Conservation (phyloP, 2,888 invertebrate species). For the Sepioteuthis lessoniana region DNA sequence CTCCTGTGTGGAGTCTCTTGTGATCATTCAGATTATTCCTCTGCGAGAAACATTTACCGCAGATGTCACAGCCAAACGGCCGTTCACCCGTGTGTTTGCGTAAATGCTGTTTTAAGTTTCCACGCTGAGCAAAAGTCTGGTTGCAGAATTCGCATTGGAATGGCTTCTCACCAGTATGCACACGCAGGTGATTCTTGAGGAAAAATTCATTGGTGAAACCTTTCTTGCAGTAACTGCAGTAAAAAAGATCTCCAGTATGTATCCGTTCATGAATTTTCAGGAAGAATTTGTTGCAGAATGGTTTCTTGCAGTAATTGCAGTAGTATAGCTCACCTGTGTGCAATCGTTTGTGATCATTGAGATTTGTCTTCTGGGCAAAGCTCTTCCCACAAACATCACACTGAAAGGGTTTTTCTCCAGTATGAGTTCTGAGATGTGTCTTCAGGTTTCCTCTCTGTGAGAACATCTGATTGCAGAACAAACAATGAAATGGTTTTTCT, state of each 20-base stretch:
- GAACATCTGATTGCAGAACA: conserved; percentile 6
- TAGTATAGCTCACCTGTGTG: conserved; percentile 44
- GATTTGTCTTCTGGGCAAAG: conserved; percentile 43
- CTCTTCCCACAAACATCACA: conserved; percentile 44
- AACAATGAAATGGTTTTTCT: conserved; percentile 38
- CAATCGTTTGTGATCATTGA: conserved; percentile 35
- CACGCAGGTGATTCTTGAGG: conserved; percentile 43
- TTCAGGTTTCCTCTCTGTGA: conserved; percentile 13
- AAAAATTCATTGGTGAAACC: conserved; percentile 41
- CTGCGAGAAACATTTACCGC: conserved; percentile 44
- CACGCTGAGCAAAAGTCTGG: conserved; percentile 44
- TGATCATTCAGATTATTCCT: conserved; percentile 42
- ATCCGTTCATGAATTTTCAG: conserved; percentile 41
- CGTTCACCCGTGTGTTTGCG: conserved; percentile 24
- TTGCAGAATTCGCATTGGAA: conserved; percentile 46
- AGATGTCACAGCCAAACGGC: conserved; percentile 24
- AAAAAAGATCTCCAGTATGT: conserved; percentile 40
- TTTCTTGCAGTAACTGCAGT: conserved; percentile 43
- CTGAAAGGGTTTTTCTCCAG: conserved; percentile 35
- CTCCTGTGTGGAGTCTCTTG: conserved; percentile 40
- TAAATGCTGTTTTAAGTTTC: conserved; percentile 41
- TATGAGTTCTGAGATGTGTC: conserved; percentile 42
- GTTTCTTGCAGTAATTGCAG: conserved; percentile 43
- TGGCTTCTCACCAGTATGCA: not conserved
- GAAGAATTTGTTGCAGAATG: conserved; percentile 44